These are phyloP conservation scores for Vannuccia rotundouncinata DNA, from an alignment of 2,888 invertebrate species.

Conservation along the genomic window DNA sequence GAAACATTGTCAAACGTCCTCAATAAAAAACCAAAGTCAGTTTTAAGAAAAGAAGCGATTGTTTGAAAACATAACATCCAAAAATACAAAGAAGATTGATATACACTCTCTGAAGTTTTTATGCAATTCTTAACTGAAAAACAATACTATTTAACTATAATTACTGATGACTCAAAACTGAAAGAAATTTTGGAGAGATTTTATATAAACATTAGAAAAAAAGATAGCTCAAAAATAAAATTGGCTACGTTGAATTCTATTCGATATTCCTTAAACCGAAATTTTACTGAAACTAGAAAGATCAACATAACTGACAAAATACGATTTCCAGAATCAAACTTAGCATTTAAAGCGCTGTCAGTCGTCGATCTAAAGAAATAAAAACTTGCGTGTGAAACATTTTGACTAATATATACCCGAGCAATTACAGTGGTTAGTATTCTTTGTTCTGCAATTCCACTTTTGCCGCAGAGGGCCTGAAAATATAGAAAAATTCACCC, in stretches of 20 bases:
- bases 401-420: not conserved
- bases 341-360: not conserved
- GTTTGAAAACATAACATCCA: no score
- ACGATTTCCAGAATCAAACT: not conserved
- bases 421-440: not conserved
- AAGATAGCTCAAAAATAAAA: no score
- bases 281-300: no score
- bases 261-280: no score
- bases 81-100: not conserved
- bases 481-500: not conserved
- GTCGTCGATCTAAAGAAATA: not conserved
- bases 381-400: not conserved
- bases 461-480: not conserved
- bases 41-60: not conserved
- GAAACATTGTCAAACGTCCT: no score
- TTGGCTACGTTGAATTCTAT: no score
- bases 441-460: not conserved
- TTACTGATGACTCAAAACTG: no score
- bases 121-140: not conserved
- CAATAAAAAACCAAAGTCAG: no score
- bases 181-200: no score
- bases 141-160: no score
- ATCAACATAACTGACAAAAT: not conserved
- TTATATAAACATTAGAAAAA: no score
- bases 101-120: not conserved